Conservation (phyloP, 2,888 invertebrate genomes). For the Petrolisthes cinctipes region DNA sequence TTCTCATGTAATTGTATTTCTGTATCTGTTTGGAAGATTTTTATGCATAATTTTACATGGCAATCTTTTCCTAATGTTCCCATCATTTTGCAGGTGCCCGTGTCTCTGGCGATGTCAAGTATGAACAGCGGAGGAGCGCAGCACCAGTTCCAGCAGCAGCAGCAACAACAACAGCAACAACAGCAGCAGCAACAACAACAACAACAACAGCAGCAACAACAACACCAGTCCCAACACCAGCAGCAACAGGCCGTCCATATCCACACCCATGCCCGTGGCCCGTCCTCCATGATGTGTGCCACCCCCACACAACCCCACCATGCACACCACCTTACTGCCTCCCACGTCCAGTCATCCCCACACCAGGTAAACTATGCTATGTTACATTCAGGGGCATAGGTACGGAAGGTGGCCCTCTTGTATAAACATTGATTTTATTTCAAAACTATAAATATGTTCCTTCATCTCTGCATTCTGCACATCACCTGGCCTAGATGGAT, state of each 20-base stretch:
- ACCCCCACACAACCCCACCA: conserved; percentile 56
- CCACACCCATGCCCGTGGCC: conserved; percentile 51
- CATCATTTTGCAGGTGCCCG: conserved; percentile 44
- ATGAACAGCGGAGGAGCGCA: conserved; percentile 62
- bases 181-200: conserved; percentile 43
- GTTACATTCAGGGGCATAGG: no score
- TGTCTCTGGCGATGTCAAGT: conserved; percentile 61
- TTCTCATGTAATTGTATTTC: not conserved
- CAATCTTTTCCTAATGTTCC: not conserved
- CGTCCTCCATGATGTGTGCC: conserved; percentile 58
- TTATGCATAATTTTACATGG: not conserved
- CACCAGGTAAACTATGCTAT: conserved; percentile 28
- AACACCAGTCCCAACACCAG: conserved; percentile 40
- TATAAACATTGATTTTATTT: no score
- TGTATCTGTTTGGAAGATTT: not conserved
- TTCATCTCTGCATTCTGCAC: no score
- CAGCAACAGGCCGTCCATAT: conserved; percentile 58
- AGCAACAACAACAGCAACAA: conserved; percentile 45
- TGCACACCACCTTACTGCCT: conserved; percentile 49
- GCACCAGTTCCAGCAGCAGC: conserved; percentile 52
- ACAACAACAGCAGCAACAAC: conserved; percentile 37
- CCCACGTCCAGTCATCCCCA: conserved; percentile 48
- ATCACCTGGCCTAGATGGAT: no score
- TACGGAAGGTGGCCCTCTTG: no score
- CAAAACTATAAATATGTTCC: no score